Conservation (phyloP, 92 coral and sea anemone species). For the Actinernus sp. region DNA sequence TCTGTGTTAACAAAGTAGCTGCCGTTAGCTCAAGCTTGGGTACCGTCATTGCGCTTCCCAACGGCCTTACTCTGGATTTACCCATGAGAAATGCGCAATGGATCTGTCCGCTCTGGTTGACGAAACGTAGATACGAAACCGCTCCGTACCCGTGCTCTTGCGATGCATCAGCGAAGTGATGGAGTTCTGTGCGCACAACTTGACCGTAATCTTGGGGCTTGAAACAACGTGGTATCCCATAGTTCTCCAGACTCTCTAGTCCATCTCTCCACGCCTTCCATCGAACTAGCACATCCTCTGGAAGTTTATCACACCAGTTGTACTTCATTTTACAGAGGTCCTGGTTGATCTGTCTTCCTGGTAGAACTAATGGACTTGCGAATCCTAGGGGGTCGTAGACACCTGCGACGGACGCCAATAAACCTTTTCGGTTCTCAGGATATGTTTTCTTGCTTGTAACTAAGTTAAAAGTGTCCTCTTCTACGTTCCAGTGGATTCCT, state of each 20-base stretch:
- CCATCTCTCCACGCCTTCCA: conserved; percentile 61
- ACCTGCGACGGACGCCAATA: conserved; percentile 64
- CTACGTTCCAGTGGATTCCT: conserved; percentile 66
- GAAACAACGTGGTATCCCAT: conserved; percentile 53
- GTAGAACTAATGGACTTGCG: too few relatives aligned
- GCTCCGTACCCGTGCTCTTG: conserved; percentile 80
- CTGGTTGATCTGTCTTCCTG: conserved; percentile 71
- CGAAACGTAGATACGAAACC: conserved; percentile 64
- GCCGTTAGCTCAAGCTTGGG: conserved; percentile 66
- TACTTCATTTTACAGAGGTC: conserved; percentile 63
- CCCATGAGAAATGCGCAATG: conserved; percentile 64
- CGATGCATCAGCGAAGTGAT: conserved; percentile 60
- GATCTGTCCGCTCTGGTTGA: conserved; percentile 34
- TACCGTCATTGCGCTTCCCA: conserved; percentile 48
- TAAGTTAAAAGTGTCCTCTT: conserved; percentile 44
- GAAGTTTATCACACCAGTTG: conserved; percentile 62
- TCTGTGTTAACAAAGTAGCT: conserved; percentile 38
- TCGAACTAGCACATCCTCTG: conserved; percentile 19
- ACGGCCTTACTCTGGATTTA: conserved; percentile 59
- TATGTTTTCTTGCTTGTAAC: conserved; percentile 19
- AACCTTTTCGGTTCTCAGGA: conserved; percentile 68
- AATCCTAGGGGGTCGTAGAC: conserved; percentile 73
- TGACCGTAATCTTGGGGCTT: conserved; percentile 57
- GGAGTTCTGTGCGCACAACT: conserved; percentile 31
- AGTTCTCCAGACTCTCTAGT: conserved; percentile 19